phyloP scores from a whole-genome alignment of 2,113 vertebrate genomes.

The western clawed frog (Xenopus tropicalis) region UCB_Xtro_10.0 CM004446.2:77836501-77837000 shows the following conservation, averaged over 20 bases:
- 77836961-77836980: too few relatives aligned
- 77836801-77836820: background rate
- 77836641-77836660: conserved; percentile 15
- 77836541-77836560: too few relatives aligned
- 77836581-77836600: conserved; percentile 4
- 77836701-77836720: background rate
- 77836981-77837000: too few relatives aligned
- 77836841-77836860: background rate
- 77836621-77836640: conserved; percentile 6
- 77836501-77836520: too few relatives aligned
- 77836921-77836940: background rate
- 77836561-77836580: too few relatives aligned
- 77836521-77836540: too few relatives aligned
- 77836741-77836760: conserved; percentile 26
- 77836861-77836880: background rate
- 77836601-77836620: conserved; percentile 9
- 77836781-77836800: conserved; percentile 10
- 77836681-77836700: conserved; percentile 6
- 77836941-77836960: background rate
- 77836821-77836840: background rate
- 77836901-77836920: background rate
- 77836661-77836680: conserved; percentile 8
- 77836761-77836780: background rate
- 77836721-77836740: background rate
- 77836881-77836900: background rate